Percentiles rank a stretch among this genome's conserved stretches.
phyloP scores from a whole-genome alignment of 2,797 vertebrate species.

The Sebastes itinus region DNA sequence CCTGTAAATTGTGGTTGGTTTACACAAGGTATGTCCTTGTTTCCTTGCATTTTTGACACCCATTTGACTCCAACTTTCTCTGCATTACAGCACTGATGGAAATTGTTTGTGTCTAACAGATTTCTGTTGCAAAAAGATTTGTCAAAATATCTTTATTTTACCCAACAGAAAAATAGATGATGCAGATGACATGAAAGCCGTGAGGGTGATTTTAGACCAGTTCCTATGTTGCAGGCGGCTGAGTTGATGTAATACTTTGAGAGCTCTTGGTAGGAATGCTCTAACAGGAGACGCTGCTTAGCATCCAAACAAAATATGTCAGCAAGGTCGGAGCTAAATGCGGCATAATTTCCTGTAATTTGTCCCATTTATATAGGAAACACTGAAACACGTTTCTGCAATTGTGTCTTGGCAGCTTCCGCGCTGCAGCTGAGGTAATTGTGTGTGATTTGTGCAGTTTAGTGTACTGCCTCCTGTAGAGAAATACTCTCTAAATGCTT shows the following conservation, averaged over 20 bases:
- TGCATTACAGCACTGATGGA: neutral
- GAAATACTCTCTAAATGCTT: slow-evolving; percentile 2
- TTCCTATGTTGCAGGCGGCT: neutral
- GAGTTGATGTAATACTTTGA: neutral
- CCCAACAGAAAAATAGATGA: neutral
- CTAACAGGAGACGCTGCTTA: neutral
- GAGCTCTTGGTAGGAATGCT: neutral
- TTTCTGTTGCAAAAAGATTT: neutral
- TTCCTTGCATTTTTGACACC: neutral
- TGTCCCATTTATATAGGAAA: slow-evolving; percentile 1
- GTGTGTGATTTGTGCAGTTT: slow-evolving; percentile 19
- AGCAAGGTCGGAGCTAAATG: neutral
- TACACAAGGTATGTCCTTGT: neutral
- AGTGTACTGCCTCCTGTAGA: neutral
- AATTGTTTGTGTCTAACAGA: neutral
- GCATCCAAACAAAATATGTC: neutral
- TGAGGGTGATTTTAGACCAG: neutral
- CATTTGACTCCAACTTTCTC: neutral
- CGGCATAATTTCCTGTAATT: slow-evolving; percentile 11
- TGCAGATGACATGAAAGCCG: neutral
- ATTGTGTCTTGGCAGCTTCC: neutral
- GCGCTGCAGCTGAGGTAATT: slow-evolving; percentile 3
- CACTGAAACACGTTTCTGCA: neutral
- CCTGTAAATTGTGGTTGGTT: neutral
- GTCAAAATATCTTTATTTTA: neutral